A percentile compares a stretch with the other conserved stretches of the same genome.
Conservation (phyloP, 2,888 invertebrate species). For the Dryadula phaetusa region DNA sequence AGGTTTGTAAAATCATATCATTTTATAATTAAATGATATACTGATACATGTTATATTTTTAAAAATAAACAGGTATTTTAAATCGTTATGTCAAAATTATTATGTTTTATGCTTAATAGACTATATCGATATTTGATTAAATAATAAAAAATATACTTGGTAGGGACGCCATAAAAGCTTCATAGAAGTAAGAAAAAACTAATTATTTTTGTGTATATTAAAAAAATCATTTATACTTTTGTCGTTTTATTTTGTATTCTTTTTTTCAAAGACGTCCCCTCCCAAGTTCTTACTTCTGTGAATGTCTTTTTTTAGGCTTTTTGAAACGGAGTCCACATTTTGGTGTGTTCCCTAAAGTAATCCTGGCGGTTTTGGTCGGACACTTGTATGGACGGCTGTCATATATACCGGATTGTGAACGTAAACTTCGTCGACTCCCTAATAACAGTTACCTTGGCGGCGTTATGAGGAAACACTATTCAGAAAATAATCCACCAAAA, state of each 20-base stretch:
- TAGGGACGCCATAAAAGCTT: constrained; percentile 63
- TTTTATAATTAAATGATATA: too few relatives aligned
- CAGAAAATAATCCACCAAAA: constrained; percentile 52
- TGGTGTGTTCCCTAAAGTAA: constrained; percentile 88
- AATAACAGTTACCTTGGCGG: constrained; percentile 87
- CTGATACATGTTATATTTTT: too few relatives aligned
- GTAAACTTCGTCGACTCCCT: constrained; percentile 89
- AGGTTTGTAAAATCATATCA: background rate
- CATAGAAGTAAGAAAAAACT: constrained; percentile 70
- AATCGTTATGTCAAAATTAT: too few relatives aligned
- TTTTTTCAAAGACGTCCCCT: constrained; percentile 59
- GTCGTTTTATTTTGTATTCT: constrained; percentile 36
- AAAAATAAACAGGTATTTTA: too few relatives aligned
- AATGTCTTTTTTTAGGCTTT: constrained; percentile 80
- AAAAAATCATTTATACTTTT: background rate
- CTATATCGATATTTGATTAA: background rate
- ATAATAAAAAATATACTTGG: constrained; percentile 1
- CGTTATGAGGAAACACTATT: constrained; percentile 82
- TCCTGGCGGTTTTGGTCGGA: constrained; percentile 86
- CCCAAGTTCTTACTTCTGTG: constrained; percentile 74
- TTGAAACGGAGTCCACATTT: constrained; percentile 84
- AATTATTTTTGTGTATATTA: background rate
- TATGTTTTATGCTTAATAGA: background rate
- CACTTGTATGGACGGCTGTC: constrained; percentile 91
- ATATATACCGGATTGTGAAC: constrained; percentile 88